Conservation (phyloP, 2,888 invertebrate species). For the Diaperis boleti region DNA sequence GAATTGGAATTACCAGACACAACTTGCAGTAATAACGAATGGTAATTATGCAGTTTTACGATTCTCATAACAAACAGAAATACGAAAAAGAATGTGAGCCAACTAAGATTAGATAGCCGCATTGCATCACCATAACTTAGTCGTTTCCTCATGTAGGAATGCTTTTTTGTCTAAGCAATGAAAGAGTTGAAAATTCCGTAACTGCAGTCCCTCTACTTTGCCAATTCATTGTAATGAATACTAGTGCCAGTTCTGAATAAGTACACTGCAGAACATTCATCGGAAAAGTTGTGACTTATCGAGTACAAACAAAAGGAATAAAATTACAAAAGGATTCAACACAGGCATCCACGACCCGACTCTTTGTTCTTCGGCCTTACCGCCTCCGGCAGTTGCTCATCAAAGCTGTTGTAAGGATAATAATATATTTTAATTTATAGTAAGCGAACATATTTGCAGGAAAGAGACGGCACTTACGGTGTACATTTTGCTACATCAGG, state of each 20-base stretch:
- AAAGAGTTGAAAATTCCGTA: too few relatives aligned
- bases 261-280: slow-evolving; percentile 7
- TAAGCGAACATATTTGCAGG: too few relatives aligned
- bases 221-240: background rate
- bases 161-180: too few relatives aligned
- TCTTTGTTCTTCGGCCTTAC: slow-evolving; percentile 5
- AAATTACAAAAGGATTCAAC: slow-evolving; percentile 12
- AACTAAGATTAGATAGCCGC: slow-evolving; percentile 1
- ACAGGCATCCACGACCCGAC: slow-evolving; percentile 12
- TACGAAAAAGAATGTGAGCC: background rate
- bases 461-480: too few relatives aligned
- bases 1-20: background rate
- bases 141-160: too few relatives aligned
- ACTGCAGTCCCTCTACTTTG: background rate
- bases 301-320: slow-evolving; percentile 20
- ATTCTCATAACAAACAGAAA: slow-evolving; percentile 4
- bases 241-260: slow-evolving; percentile 14
- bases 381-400: slow-evolving; percentile 3
- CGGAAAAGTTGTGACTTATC: slow-evolving; percentile 24
- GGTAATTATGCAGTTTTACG: slow-evolving; percentile 3
- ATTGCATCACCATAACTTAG: too few relatives aligned
- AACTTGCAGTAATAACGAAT: background rate
- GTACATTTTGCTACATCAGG: background rate
- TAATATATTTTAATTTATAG: slow-evolving; percentile 17
- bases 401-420: slow-evolving; percentile 18